phyloP scores from a whole-genome alignment of 1,140 invertebrate species.

The Temnothorax curvispinosus region DNA sequence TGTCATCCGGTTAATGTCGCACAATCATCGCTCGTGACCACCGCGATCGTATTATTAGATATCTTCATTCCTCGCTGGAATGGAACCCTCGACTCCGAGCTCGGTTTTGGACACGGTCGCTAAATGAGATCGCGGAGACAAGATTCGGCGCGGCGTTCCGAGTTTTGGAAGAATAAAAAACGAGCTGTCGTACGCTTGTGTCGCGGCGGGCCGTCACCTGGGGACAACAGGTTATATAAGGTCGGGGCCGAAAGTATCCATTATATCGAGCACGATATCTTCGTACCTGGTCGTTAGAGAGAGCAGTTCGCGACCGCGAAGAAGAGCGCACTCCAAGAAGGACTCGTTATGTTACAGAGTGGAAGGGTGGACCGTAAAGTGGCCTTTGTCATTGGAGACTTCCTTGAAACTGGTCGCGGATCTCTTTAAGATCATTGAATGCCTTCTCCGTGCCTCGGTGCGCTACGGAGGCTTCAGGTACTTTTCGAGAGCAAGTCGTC shows the following conservation, averaged over 20 bases:
- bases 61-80: background rate
- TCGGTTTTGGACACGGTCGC: slow-evolving; percentile 8
- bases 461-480: background rate
- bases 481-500: slow-evolving; percentile 53
- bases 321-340: slow-evolving; percentile 67
- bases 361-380: slow-evolving; percentile 70
- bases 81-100: background rate
- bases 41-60: background rate
- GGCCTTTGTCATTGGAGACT: slow-evolving; percentile 76
- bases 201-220: slow-evolving; percentile 59
- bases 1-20: background rate
- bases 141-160: slow-evolving; percentile 31
- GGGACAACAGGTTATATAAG: slow-evolving; percentile 74
- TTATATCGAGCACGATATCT: slow-evolving; percentile 74
- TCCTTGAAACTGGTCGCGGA: slow-evolving; percentile 71
- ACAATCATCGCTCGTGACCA: background rate
- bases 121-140: slow-evolving; percentile 46
- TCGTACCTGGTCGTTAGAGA: slow-evolving; percentile 71
- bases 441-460: slow-evolving; percentile 44
- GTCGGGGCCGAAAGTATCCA: slow-evolving; percentile 67
- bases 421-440: slow-evolving; percentile 64
- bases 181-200: slow-evolving; percentile 62
- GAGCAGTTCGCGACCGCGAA: slow-evolving; percentile 67
- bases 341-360: slow-evolving; percentile 70
- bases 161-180: slow-evolving; percentile 66